Evolutionary conservation across 2,113 vertebrate species (phyloP), one percentile per base, ranked within the genome.

Genomic region (Laterallus jamaicensis): DNA sequence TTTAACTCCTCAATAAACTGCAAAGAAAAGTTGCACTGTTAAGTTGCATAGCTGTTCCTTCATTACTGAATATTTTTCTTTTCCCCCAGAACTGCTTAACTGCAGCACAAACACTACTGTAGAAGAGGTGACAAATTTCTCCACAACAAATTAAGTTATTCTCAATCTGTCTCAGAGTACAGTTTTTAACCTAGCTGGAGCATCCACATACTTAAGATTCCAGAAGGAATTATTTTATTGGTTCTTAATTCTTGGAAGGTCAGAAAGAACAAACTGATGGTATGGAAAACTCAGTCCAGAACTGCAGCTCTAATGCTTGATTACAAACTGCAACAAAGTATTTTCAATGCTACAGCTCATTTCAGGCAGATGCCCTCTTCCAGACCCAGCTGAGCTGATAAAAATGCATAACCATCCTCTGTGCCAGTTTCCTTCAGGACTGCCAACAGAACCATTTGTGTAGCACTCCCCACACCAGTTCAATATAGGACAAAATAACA

Each of bases 321-420:
- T 82, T 87, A 70, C 35, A 76, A 91, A 80, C 19, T 18, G 15
- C 28, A 86, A 55, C 63, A 86, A 77, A 52, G 3, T 37, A 94
- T 88, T 90, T 92, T 76, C 93, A 92, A 32, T 55, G 82, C 84
- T 66, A 64, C 70, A 55, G 90, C 87, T 92, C 84, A 55, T 66
- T 92, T 66, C 78, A 76, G 81, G 40, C 89, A 82, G 67, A 95
- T 95, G 88, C 79, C 82, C 64, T 91, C 76, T 86, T 88, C 79
- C 86, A 95, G 86, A 88, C 82, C 80, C 86, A 95, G 95, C 89
- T 95, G 81, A 95, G 92, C 92, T 97, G 92, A 96, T 96, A 95
- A 97, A 96, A 96, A 97, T 96, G 96, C 95, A 58, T n/a, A 93
- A 78, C 95, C 95, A 95, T 58, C 73, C 91, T 92, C 96, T 82